phyloP scores from a whole-genome alignment of 2,888 invertebrate genomes.

The Ypsolopha sequella region DNA sequence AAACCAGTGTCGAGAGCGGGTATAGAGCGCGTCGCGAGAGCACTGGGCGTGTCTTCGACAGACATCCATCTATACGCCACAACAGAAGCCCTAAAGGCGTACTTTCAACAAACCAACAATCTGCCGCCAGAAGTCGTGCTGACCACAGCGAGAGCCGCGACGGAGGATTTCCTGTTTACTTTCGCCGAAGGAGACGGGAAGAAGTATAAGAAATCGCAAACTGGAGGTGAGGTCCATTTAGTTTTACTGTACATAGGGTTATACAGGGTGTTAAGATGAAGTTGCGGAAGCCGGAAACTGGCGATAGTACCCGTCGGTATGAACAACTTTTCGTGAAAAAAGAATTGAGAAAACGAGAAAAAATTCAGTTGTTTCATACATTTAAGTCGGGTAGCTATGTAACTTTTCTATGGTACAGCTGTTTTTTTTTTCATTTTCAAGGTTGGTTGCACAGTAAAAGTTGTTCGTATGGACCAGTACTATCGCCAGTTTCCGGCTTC shows the following conservation, averaged over 20 bases:
- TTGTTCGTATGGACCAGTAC: too few species aligned
- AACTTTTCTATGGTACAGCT: too few species aligned
- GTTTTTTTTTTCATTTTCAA: too few species aligned
- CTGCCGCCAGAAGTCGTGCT: slow-evolving; percentile 71
- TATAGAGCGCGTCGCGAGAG: slow-evolving; percentile 69
- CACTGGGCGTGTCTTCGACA: slow-evolving; percentile 72
- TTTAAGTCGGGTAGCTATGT: too few species aligned
- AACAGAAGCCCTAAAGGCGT: slow-evolving; percentile 74
- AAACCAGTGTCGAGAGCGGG: slow-evolving; percentile 70
- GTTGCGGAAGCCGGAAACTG: too few species aligned
- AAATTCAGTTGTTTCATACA: too few species aligned
- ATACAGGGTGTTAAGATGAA: too few species aligned
- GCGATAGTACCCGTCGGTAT: too few species aligned
- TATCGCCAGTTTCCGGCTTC: too few species aligned
- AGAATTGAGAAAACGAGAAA: too few species aligned
- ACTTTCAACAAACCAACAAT: slow-evolving; percentile 67
- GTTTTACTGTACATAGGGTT: slow-evolving; percentile 6
- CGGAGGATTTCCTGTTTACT: slow-evolving; percentile 67
- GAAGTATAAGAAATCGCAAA: slow-evolving; percentile 64
- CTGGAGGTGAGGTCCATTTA: slow-evolving; percentile 42
- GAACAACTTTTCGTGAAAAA: too few species aligned
- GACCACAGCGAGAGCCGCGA: slow-evolving; percentile 73
- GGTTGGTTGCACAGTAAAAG: too few species aligned
- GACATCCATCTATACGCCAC: slow-evolving; percentile 75
- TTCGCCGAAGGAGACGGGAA: slow-evolving; percentile 57